Conservation (phyloP, 2,888 invertebrate species). For the Junonia oenone region DNA sequence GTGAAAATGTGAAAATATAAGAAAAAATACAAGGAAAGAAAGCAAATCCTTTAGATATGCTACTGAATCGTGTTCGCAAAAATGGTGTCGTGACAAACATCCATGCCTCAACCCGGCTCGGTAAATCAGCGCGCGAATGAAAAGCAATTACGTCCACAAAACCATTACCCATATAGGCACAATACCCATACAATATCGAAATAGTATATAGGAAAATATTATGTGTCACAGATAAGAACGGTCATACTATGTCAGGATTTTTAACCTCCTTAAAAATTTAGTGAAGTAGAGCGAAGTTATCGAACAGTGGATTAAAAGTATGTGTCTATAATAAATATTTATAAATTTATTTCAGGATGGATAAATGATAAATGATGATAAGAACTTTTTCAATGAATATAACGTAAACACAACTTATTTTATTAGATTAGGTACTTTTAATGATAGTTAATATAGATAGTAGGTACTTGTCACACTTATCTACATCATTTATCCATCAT, state of each 20-base stretch:
- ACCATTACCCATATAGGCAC: slow-evolving; percentile 52
- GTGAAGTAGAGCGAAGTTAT: not conserved
- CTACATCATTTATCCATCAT: too few relatives aligned
- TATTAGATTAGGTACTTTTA: too few relatives aligned
- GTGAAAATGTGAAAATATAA: slow-evolving; percentile 4
- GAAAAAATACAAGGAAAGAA: slow-evolving; percentile 27
- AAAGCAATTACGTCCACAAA: slow-evolving; percentile 74
- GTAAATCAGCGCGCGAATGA: slow-evolving; percentile 67
- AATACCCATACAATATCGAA: slow-evolving; percentile 29
- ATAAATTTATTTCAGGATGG: too few relatives aligned
- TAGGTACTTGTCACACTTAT: too few relatives aligned
- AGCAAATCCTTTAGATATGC: slow-evolving; percentile 38
- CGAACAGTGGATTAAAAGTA: too few relatives aligned
- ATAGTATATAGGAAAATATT: not conserved
- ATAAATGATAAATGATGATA: too few relatives aligned
- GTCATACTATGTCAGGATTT: not conserved
- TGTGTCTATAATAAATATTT: too few relatives aligned
- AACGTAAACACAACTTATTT: too few relatives aligned
- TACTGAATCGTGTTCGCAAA: slow-evolving; percentile 53
- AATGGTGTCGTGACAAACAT: slow-evolving; percentile 77
- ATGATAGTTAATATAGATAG: too few relatives aligned
- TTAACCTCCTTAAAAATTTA: not conserved
- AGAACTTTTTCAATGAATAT: too few relatives aligned
- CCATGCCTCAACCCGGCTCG: slow-evolving; percentile 64
- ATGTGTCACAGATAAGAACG: not conserved